Evolutionary conservation across 2,797 vertebrate genomes (phyloP), one percentile per base, ranked within the genome.

Genomic region (Argyrosomus regius): DNA sequence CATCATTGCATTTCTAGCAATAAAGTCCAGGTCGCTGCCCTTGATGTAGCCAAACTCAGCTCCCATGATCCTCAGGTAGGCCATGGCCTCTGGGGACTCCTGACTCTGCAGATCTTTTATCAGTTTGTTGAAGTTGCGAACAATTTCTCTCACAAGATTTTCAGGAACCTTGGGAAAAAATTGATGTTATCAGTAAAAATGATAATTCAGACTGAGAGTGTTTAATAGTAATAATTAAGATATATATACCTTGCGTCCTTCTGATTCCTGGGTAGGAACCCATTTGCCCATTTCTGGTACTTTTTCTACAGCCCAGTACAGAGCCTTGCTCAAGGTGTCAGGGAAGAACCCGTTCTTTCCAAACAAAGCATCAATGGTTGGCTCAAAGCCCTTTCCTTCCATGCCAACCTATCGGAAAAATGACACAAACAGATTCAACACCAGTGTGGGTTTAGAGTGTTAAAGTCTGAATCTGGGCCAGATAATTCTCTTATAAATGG

Each of bases 301-400:
- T 89, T 93, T 96, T 65, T 96, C 95, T 0, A 96, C 92, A 74
- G 93, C 89, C 97, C 97, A 99, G 84, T 98, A 99, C 85, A 98
- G 85, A 79, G 96, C 93, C 83, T 97, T 98, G 88, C 91, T 95
- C 80, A 97, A 83, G 9, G 95, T 95, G 78, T 99, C 96, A 17
- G 98, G 98, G 93, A 99, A 98, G 91, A 99, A 98, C 2, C 98
- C 98, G 14, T 96, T 95, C 72, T 96, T 93, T 89, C 98, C 98
- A 88, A 99, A 99, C 80, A 99, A 81, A 20, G 96, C 95, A 71
- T 98, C 97, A 41, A 99, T 65, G 6, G 96, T 96, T 78, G 98
- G 97, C 81, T 99, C 97, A 80, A 98, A 96, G 6, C 95, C 96
- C 72, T 96, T 98, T 86, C 98, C 97, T 72, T 99, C 97, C 88